Percentiles rank a stretch among this genome's conserved stretches.
These are phyloP conservation scores for Dasypolia templi DNA, from an alignment of 2,888 invertebrate species.

Conservation along the genomic window DNA sequence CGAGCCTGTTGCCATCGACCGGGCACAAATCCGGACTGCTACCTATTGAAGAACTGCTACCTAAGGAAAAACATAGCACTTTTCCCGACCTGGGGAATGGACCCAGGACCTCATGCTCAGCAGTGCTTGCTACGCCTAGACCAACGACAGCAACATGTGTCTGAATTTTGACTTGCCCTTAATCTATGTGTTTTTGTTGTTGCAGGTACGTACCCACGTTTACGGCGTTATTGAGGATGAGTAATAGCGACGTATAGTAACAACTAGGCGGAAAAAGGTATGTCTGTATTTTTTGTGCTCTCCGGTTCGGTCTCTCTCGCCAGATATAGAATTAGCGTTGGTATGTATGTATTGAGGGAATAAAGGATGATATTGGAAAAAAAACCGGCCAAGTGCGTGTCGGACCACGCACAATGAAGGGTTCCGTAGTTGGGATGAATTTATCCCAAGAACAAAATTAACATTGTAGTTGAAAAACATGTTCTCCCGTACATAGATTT, in stretches of 20 bases:
- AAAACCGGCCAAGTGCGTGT: no score
- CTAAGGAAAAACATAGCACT: background rate
- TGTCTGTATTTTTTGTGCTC: background rate
- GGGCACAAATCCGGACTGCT: background rate
- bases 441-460: no score
- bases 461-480: no score
- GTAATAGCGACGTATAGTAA: constrained; percentile 6
- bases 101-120: no score
- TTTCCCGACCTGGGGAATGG: background rate
- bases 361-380: background rate
- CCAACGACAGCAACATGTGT: background rate
- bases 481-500: no score
- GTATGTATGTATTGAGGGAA: background rate
- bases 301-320: background rate
- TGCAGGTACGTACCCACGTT: constrained; percentile 37
- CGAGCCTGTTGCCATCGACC: no score
- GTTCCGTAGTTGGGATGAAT: no score
- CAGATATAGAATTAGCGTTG: background rate
- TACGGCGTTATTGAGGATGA: constrained; percentile 9
- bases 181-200: constrained; percentile 14
- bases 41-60: background rate
- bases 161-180: background rate
- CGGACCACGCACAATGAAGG: no score
- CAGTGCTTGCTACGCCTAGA: background rate
- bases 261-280: background rate